Base-by-base conservation (phyloP, 2,113 vertebrate species). In the Mirounga angustirostris region DNA sequence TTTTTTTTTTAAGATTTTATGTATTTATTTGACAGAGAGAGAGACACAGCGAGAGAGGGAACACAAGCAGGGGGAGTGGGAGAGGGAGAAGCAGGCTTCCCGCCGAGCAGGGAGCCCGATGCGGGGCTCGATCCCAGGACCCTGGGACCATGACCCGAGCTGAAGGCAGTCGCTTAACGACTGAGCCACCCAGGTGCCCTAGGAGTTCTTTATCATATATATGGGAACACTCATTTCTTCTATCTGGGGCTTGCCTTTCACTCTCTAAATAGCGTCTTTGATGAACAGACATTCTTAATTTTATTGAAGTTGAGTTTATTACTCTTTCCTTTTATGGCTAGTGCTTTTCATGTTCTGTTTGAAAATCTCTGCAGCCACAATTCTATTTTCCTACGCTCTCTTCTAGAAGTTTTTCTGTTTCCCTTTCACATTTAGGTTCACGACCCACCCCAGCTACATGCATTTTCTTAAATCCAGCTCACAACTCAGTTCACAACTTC, bases 401-500 rank as follows among this genome's bases (percentile, higher is more conserved):
- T 81, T 93, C 50, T 58, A 79, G 89, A 82, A 91, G 10, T 11
- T 82, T 54, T 81, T 67, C 65, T 88, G 30, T 61, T 83, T 43
- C 33, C 61, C 28, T 85, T 96, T 73, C 58, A 61, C 85, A 50
- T 52, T 87, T 18, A 54, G n/a, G 56, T 54, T 22, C 79, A 14
- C 46, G n/a, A 46, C 33, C 13, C 7, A 30, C 40, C 54, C 73
- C 43, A 40, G 36, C 56, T 59, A 14, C 11, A 19, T 54, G 14
- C 28, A 33, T 95, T 92, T 95, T 58, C 82, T 94, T 82, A 69
- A 92, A 78, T 93, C 9, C 65, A 94, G 43, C 58, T 89, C 43
- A 69, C 74, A 67, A 91, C 80, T 82, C 61, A 87, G 0, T 74
- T 88, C 30, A 67, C 63, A 7, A 7, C 13, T 63, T 87, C 63